Evolutionary conservation across 2,113 vertebrate genomes (phyloP).

Genomic region (Puffinus mauretanicus): DNA sequence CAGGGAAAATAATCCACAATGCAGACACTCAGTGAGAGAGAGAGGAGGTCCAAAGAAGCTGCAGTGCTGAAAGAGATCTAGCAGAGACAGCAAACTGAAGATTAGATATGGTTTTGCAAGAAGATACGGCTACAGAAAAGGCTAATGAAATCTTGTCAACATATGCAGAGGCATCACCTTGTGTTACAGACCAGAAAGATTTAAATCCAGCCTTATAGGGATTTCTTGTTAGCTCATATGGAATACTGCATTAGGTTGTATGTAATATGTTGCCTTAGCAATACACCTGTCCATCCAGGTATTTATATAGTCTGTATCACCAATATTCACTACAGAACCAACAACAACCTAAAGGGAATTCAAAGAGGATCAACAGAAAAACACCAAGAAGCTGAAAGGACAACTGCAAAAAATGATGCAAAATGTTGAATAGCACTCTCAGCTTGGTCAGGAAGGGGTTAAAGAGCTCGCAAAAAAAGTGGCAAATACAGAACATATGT

Average conservation of each 20-base stretch:
- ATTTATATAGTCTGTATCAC: background rate
- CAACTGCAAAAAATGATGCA: background rate
- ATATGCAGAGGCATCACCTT: conserved; percentile 36
- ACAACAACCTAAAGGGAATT: background rate
- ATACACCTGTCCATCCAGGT: background rate
- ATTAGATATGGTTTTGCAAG: conserved; percentile 40
- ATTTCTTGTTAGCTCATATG: background rate
- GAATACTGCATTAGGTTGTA: background rate
- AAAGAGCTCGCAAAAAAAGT: background rate
- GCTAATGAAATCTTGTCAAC: conserved; percentile 48
- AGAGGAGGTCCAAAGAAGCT: conserved; percentile 13
- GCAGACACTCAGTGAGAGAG: background rate
- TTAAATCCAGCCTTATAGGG: background rate
- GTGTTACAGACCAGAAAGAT: background rate
- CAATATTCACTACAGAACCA: background rate
- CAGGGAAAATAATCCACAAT: conserved; percentile 54
- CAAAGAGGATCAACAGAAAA: background rate
- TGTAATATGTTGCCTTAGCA: background rate
- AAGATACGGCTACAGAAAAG: background rate
- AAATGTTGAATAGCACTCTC: background rate
- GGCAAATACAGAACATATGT: background rate
- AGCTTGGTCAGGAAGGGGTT: background rate
- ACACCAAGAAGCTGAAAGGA: background rate
- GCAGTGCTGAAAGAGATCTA: conserved; percentile 18
- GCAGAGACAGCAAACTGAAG: conserved; percentile 44